Evolutionary conservation across 2,888 invertebrate genomes (phyloP), one percentile per base, ranked within the genome.

Genomic region (Mellilla xanthometata): DNA sequence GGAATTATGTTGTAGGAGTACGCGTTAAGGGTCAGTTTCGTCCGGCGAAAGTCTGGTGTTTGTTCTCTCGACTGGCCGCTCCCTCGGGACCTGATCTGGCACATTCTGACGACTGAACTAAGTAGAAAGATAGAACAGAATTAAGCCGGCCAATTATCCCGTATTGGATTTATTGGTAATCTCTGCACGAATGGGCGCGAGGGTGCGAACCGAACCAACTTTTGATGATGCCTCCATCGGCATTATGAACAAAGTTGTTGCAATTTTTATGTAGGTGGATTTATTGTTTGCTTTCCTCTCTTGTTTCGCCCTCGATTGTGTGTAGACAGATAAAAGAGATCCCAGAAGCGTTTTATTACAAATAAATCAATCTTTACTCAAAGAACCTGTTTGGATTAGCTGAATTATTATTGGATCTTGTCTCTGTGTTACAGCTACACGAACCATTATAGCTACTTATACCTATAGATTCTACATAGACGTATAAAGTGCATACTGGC

Each of bases 91-190:
- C 87, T 81, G 78, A 88, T 83, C 88, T 78, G 84, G 89, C 89
- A 85, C 85, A 88, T 88, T 88, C 88, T 89, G 87, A 88, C 87
- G 87, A 88, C 88, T 88, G 87, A 86, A 88, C 86, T 87, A 88
- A 89, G 89, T 88, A 89, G 88, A 88, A 87, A 89, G 89, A 89
- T 89, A 88, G 89, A 84, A 88, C 83, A 87, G 87, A 89, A 88
- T 89, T 89, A 89, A 89, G 89, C 88, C 85, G 84, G 84, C 87
- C 89, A 89, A 89, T 89, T 89, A 89, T 89, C 89, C 88, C 89
- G 88, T 88, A 89, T 89, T 89, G 88, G 89, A 89, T 89, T 89
- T 89, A 89, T 89, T 89, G 89, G 89, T 89, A 89, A 89, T 89
- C 89, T 88, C 81, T 86, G 88, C 89, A 89, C 89, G 89, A 87